Conservation (phyloP, 1,140 invertebrate genomes). For the Diorhabda carinulata region DNA sequence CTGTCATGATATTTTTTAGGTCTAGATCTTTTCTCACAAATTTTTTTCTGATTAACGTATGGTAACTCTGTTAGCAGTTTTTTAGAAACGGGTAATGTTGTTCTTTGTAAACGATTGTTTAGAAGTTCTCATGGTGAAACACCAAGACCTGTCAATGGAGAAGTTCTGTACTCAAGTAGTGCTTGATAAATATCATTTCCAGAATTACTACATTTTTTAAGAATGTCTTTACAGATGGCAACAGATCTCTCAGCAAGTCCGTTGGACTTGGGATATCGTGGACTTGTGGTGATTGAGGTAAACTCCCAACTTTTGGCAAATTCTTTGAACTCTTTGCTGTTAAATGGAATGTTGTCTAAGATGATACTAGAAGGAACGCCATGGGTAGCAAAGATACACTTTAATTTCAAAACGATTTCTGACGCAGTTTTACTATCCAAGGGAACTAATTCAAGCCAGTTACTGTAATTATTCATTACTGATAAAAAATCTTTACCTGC, state of each 20-base stretch:
- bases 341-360: conserved; percentile 40
- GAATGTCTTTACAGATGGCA: conserved; percentile 39
- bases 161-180: conserved; percentile 25
- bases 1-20: too few species aligned
- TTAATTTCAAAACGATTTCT: conserved; percentile 8
- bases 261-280: conserved; percentile 43
- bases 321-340: conserved; percentile 29
- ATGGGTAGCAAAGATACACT: conserved; percentile 30
- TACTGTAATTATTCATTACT: conserved; percentile 28
- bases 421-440: conserved; percentile 29
- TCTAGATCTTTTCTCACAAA: too few species aligned
- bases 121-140: conserved; percentile 29
- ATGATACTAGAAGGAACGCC: conserved; percentile 36
- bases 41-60: too few species aligned
- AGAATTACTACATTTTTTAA: conserved; percentile 29
- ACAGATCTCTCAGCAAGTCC: conserved; percentile 43
- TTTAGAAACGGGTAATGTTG: conserved; percentile 12
- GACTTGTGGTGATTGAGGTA: conserved; percentile 44
- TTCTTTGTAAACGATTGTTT: conserved; percentile 17
- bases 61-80: too few species aligned
- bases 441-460: conserved; percentile 39
- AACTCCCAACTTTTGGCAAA: conserved; percentile 42
- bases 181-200: conserved; percentile 8
- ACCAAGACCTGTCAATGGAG: conserved; percentile 30
- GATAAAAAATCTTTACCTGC: conserved; percentile 16